Evolutionary conservation across 2,888 invertebrate species (phyloP), one percentile per base, ranked within the genome.

Genomic region (Scaptomyza tumidula): DNA sequence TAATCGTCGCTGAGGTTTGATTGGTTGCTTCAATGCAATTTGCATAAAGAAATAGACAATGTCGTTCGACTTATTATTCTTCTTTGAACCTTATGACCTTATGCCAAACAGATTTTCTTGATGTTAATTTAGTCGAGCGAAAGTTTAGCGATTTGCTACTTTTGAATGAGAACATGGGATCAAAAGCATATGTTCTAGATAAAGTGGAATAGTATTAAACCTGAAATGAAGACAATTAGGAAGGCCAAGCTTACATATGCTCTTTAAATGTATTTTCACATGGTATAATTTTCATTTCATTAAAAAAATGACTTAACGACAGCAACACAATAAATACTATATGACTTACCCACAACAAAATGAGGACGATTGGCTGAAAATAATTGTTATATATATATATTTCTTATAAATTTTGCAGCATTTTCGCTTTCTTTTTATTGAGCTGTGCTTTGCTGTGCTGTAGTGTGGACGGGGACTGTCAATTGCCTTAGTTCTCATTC

Each of bases 331-430:
- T 14, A 27, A n/a, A 27, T 45, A 45, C 9, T 48, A 9, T 39
- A 39, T 39, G 14, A 49, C 3, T 43, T 19, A 41, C 3, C n/a
- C 14, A 6, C 27, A 13, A 16, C 7, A 27, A n/a, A 39, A 14
- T 14, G 31, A 13, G 31, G 29, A 2, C 14, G n/a, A 7, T 41
- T 16, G 52, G 6, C n/a, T 35, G 35, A 10, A 39, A 24, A 13
- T 66, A 75, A 71, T 68, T 67, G 55, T 60, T 65, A 64, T 71
- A 60, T 64, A 73, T 65, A 64, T 71, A 60, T 64, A 73, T 78
- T 60, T 75, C 67, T 78, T 75, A 71, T 71, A 76, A 62, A 66
- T 65, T 71, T 76, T 48, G 62, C 48, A 60, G 67, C 46, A 70
- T 77, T 71, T 76, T 59, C 41, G 55, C 27, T 44, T 63, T 45